phyloP scores from a whole-genome alignment of 2,888 invertebrate genomes.

The Pyrocoelia pectoralis region DNA sequence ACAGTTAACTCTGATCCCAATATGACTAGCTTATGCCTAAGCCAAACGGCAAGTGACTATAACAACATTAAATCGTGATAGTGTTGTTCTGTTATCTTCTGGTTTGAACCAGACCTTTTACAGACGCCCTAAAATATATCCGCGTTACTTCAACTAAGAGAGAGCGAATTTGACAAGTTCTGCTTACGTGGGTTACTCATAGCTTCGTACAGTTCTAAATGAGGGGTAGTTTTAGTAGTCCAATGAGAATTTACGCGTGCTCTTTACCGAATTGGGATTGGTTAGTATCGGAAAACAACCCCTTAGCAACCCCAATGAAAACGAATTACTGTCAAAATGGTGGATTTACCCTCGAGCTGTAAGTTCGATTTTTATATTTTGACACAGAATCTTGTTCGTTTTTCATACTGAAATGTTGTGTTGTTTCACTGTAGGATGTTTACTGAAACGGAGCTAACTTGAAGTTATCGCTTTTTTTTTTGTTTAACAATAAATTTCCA shows the following conservation, averaged over 20 bases:
- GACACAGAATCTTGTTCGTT: slow-evolving; percentile 55
- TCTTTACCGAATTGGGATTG: slow-evolving; percentile 52
- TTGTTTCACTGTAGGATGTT: slow-evolving; percentile 41
- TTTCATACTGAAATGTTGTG: slow-evolving; percentile 52
- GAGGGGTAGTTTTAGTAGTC: slow-evolving; percentile 46
- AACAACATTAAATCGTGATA: slow-evolving; percentile 63
- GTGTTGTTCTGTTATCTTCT: slow-evolving; percentile 61
- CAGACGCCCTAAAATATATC: slow-evolving; percentile 27
- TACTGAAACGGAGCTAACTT: slow-evolving; percentile 31
- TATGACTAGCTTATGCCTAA: slow-evolving; percentile 62
- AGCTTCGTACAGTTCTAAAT: slow-evolving; percentile 46
- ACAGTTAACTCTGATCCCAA: slow-evolving; percentile 59
- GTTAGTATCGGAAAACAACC: slow-evolving; percentile 53
- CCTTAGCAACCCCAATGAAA: slow-evolving; percentile 61
- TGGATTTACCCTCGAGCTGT: slow-evolving; percentile 55
- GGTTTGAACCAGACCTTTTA: slow-evolving; percentile 47
- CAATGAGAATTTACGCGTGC: slow-evolving; percentile 53
- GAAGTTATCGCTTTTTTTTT: slow-evolving; percentile 15
- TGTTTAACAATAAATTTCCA: not conserved
- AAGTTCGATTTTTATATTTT: slow-evolving; percentile 61
- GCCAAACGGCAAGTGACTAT: slow-evolving; percentile 62
- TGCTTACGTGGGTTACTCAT: slow-evolving; percentile 56
- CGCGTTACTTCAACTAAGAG: slow-evolving; percentile 30
- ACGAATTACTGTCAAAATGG: slow-evolving; percentile 54
- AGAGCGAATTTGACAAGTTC: slow-evolving; percentile 37